Percentiles rank a stretch among this genome's conserved stretches.
Evolutionary conservation across 1,140 invertebrate genomes (phyloP).

Genomic region (Papilio machaon): DNA sequence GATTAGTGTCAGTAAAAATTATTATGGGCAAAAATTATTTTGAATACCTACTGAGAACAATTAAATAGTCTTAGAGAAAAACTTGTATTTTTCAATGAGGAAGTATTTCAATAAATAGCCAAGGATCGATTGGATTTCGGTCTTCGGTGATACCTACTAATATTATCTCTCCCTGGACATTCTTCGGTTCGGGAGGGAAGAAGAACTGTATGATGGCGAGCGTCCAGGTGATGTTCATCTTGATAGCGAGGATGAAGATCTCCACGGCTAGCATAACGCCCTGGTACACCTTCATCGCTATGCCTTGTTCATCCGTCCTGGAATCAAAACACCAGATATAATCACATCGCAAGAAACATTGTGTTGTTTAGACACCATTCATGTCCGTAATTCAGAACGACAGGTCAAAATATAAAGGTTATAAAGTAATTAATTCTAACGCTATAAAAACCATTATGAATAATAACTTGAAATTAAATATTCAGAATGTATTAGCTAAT

Average conservation of each 20-base stretch:
- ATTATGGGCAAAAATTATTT: too few relatives aligned
- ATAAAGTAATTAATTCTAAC: too few relatives aligned
- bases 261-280: constrained; percentile 61
- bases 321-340: constrained; percentile 38
- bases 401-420: too few relatives aligned
- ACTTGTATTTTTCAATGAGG: too few relatives aligned
- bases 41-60: too few relatives aligned
- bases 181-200: constrained; percentile 81
- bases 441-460: not conserved
- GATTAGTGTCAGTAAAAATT: too few relatives aligned
- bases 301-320: constrained; percentile 76
- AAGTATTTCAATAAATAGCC: too few relatives aligned
- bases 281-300: constrained; percentile 73
- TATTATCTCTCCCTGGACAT: constrained; percentile 85
- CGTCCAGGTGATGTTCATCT: constrained; percentile 69
- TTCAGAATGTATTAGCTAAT: not conserved
- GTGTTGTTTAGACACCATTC: too few relatives aligned
- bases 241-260: constrained; percentile 65
- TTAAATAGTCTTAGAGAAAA: too few relatives aligned
- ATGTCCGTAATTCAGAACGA: constrained; percentile 16
- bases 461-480: not conserved
- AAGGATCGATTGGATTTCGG: not conserved
- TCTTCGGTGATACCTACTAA: constrained; percentile 79
- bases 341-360: too few relatives aligned
- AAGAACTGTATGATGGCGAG: constrained; percentile 68